Evolutionary conservation across 2,797 vertebrate species (phyloP).

Genomic region (Eulemur albifrons): DNA sequence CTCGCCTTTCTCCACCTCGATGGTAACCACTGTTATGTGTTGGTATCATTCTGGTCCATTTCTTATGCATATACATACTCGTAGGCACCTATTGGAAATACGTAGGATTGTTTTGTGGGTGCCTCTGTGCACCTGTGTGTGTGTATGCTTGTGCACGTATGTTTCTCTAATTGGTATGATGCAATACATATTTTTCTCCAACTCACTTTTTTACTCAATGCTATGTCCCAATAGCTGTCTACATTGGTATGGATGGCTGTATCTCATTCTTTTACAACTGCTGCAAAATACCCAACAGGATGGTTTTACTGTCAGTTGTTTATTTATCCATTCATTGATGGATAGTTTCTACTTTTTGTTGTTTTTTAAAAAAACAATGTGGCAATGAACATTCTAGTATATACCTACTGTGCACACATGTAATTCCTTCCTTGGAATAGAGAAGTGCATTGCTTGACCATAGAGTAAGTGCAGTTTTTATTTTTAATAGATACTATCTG

Average conservation of each 20-base stretch:
- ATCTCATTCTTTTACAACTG: neutral
- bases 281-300: neutral
- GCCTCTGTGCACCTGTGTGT: neutral
- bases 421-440: neutral
- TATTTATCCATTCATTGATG: neutral
- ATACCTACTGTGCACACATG: neutral
- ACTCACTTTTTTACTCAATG: neutral
- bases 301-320: neutral
- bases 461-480: neutral
- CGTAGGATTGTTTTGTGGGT: neutral
- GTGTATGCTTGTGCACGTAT: fast-evolving
- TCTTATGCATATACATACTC: neutral
- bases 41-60: neutral
- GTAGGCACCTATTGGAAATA: neutral
- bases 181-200: neutral
- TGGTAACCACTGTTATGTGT: neutral
- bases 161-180: neutral
- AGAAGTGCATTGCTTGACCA: neutral
- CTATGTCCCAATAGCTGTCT: neutral
- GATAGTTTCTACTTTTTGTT: neutral
- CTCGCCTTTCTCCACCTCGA: neutral
- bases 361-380: neutral
- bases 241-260: neutral
- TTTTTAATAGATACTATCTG: neutral
- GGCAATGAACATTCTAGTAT: neutral